Evolutionary conservation across 1,140 invertebrate species (phyloP).

Genomic region (Trichonephila inaurata): DNA sequence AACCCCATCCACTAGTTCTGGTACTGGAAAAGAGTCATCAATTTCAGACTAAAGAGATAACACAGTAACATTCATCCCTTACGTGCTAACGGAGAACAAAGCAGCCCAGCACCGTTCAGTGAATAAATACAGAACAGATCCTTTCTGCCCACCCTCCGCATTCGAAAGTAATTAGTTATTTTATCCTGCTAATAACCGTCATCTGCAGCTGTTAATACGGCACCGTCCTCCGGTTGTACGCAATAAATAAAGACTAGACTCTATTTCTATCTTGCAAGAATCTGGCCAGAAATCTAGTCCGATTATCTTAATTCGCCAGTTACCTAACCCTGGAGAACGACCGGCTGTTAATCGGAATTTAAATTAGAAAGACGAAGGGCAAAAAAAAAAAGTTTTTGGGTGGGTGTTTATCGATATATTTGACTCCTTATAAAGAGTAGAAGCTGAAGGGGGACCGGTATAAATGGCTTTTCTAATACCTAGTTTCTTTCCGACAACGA

Average conservation of each 20-base stretch:
- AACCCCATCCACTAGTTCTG: constrained; percentile 1
- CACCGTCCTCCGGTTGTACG: background rate
- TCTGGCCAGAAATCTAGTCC: background rate
- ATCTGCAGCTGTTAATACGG: constrained; percentile 42
- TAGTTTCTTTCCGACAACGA: constrained; percentile 1
- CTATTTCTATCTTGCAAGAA: background rate
- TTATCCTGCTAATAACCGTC: constrained; percentile 62
- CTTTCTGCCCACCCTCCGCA: background rate
- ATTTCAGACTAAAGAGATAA: constrained; percentile 18
- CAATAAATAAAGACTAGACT: constrained; percentile 11
- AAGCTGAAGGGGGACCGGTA: background rate
- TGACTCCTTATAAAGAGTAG: background rate
- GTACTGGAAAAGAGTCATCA: constrained; percentile 17
- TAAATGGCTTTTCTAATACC: constrained; percentile 32
- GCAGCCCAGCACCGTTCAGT: background rate
- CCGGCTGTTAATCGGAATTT: background rate
- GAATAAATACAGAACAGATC: constrained; percentile 12
- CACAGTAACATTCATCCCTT: background rate
- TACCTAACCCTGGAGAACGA: background rate
- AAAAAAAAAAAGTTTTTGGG: background rate
- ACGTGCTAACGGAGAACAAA: constrained; percentile 1
- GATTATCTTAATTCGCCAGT: constrained; percentile 30
- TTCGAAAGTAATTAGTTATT: constrained; percentile 69
- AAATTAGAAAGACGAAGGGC: background rate
- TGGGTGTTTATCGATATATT: background rate